Conservation (phyloP, 2,888 invertebrate species). For the Drosophila macrospina region DNA sequence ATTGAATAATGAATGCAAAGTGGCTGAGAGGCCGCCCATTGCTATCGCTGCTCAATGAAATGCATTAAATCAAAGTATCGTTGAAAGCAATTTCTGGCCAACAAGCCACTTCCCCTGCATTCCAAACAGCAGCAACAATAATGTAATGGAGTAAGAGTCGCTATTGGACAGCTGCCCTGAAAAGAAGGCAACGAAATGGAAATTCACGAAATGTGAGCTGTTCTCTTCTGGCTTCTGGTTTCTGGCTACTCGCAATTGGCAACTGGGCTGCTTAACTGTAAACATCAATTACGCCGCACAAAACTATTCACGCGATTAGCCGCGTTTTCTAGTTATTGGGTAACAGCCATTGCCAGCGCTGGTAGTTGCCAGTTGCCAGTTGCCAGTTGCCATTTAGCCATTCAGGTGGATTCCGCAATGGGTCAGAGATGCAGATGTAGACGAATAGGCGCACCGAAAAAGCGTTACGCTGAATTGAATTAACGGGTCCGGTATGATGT, state of each 20-base stretch:
- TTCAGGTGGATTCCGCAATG: background rate
- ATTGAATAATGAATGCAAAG: slow-evolving; percentile 79
- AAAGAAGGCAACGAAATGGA: slow-evolving; percentile 72
- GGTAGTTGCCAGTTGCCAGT: slow-evolving; percentile 20
- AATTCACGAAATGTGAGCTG: slow-evolving; percentile 50
- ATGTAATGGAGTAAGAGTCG: slow-evolving; percentile 12
- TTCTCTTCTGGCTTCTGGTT: slow-evolving; percentile 9
- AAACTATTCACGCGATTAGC: slow-evolving; percentile 81
- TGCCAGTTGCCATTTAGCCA: background rate
- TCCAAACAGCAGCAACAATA: slow-evolving; percentile 6
- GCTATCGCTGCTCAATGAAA: slow-evolving; percentile 75
- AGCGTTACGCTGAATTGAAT: slow-evolving; percentile 76
- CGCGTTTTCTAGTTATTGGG: slow-evolving; percentile 75
- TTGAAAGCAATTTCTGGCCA: slow-evolving; percentile 66
- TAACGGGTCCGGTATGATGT: slow-evolving; percentile 67
- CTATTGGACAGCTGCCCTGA: slow-evolving; percentile 42
- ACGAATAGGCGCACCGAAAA: slow-evolving; percentile 35
- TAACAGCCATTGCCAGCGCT: slow-evolving; percentile 57
- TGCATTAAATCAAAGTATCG: slow-evolving; percentile 79
- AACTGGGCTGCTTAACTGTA: slow-evolving; percentile 59
- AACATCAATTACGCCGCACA: slow-evolving; percentile 78
- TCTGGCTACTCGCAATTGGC: slow-evolving; percentile 4
- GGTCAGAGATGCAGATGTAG: slow-evolving; percentile 20
- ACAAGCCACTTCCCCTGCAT: slow-evolving; percentile 7
- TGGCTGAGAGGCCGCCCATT: slow-evolving; percentile 61